Evolutionary conservation across 2,113 vertebrate genomes (phyloP).

Genomic region (Ploceus nigricollis): DNA sequence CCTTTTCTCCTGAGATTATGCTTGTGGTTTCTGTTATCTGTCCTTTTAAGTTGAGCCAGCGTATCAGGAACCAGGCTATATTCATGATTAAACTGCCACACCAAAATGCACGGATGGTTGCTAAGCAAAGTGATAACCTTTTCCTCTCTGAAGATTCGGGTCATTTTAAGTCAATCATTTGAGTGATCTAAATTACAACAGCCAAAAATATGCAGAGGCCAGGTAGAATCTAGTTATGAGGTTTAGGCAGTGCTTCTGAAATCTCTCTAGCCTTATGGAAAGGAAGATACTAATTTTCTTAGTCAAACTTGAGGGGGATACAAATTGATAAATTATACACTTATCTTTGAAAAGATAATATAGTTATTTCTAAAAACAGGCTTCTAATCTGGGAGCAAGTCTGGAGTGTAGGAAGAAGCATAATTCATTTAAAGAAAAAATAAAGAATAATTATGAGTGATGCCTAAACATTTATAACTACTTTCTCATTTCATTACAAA

Average conservation of each 20-base stretch:
- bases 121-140: neutral
- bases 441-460: neutral
- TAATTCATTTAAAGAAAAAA: neutral
- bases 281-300: neutral
- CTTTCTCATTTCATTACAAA: neutral
- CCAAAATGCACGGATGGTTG: neutral
- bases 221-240: neutral
- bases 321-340: neutral
- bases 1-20: neutral
- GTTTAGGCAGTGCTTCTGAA: neutral
- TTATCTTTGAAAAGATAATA: neutral
- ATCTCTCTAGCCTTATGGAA: neutral
- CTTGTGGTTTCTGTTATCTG: neutral
- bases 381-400: neutral
- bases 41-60: neutral
- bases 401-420: neutral
- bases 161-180: neutral
- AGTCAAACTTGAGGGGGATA: neutral
- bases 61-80: neutral
- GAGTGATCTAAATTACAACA: neutral
- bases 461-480: constrained; percentile 1
- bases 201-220: neutral
- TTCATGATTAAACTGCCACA: neutral
- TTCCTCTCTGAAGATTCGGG: neutral
- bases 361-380: neutral